These are phyloP conservation scores for Coregonus clupeaformis DNA, from an alignment of 2,113 vertebrate species.

Conservation along the genomic window DNA sequence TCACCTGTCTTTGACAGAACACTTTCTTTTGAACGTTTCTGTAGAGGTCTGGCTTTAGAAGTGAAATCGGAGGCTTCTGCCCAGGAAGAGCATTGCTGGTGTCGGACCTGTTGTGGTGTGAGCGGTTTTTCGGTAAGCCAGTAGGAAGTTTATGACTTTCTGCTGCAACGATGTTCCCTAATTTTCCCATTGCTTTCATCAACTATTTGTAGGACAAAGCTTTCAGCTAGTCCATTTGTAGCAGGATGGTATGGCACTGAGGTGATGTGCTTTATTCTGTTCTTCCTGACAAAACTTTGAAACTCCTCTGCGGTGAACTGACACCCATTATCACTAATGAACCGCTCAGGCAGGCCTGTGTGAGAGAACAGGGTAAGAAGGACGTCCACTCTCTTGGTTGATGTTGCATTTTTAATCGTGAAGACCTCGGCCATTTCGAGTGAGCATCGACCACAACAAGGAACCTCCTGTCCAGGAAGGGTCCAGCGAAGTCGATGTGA, in stretches of 20 bases:
- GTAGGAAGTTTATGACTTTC: constrained; percentile 8
- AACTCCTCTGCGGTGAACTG: constrained; percentile 15
- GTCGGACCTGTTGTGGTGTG: constrained; percentile 7
- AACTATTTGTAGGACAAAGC: constrained; percentile 16
- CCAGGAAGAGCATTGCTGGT: constrained; percentile 13
- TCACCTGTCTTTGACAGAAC: background rate
- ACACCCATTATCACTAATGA: constrained; percentile 11
- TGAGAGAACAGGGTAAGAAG: background rate
- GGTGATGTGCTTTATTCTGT: constrained; percentile 17
- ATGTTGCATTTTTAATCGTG: constrained; percentile 1
- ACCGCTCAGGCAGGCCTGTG: constrained; percentile 10
- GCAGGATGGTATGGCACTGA: constrained; percentile 17
- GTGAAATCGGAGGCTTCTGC: background rate
- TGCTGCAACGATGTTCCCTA: background rate
- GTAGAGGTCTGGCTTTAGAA: constrained; percentile 10
- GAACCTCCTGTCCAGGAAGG: constrained; percentile 27
- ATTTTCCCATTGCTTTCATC: constrained; percentile 1
- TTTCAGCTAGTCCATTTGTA: constrained; percentile 11
- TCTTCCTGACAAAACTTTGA: background rate
- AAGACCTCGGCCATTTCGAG: constrained; percentile 36
- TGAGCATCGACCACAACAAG: constrained; percentile 17
- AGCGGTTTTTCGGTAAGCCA: constrained; percentile 4
- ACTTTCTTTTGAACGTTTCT: background rate
- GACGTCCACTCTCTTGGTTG: constrained; percentile 3
- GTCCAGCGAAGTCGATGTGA: constrained; percentile 13